A percentile compares a stretch with the other conserved stretches of the same genome.
These are phyloP conservation scores for Catocala fraxini DNA, from an alignment of 2,888 invertebrate genomes.

Conservation along the genomic window DNA sequence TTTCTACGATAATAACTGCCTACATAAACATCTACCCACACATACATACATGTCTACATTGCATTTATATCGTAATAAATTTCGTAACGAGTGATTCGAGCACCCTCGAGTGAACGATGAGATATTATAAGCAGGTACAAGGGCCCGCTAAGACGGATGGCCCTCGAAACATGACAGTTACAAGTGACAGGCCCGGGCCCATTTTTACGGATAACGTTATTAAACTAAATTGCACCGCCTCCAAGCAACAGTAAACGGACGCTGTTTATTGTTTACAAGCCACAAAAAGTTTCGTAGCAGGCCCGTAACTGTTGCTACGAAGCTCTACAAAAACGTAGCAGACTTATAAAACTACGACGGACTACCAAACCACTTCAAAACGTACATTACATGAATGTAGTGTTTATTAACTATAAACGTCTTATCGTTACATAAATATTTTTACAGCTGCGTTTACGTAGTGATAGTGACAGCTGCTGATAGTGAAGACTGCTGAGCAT, in stretches of 20 bases:
- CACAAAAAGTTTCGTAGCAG: slow-evolving; percentile 37
- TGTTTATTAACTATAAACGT: too few species aligned
- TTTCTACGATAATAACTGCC: background rate
- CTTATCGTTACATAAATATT: too few species aligned
- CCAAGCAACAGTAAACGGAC: slow-evolving; percentile 25
- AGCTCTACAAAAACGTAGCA: slow-evolving; percentile 36
- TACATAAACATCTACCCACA: background rate
- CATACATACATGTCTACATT: background rate
- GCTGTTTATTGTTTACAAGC: slow-evolving; percentile 45
- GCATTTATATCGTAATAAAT: slow-evolving; percentile 36
- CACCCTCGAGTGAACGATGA: slow-evolving; percentile 44
- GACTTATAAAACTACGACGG: background rate
- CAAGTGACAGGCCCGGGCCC: slow-evolving; percentile 47
- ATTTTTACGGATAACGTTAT: slow-evolving; percentile 55
- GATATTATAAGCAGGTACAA: slow-evolving; percentile 59
- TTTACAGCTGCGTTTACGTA: too few species aligned
- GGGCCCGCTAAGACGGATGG: slow-evolving; percentile 63
- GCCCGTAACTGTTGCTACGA: slow-evolving; percentile 35
- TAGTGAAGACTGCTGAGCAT: too few species aligned
- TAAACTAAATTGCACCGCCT: slow-evolving; percentile 44
- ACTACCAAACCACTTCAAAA: too few species aligned
- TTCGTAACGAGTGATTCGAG: slow-evolving; percentile 28
- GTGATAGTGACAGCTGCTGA: too few species aligned
- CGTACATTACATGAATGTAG: too few species aligned
- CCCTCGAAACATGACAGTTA: slow-evolving; percentile 61